Conservation (phyloP, 1,140 invertebrate species). For the Saccostrea glomerata region DNA sequence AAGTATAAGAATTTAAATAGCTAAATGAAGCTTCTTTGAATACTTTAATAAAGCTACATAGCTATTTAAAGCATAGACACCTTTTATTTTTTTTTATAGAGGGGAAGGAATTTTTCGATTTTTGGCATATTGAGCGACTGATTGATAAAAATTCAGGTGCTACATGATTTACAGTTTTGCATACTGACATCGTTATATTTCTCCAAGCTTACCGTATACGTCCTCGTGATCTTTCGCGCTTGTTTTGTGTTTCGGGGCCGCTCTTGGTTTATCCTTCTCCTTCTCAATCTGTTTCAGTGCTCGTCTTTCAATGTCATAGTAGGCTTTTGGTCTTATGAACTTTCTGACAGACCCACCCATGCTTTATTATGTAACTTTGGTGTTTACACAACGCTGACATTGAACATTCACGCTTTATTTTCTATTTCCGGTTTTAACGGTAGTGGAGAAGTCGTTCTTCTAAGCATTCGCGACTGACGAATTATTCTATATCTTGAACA, state of each 20-base stretch:
- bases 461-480: neutral
- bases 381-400: slow-evolving; percentile 29
- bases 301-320: slow-evolving; percentile 41
- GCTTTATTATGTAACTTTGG: neutral
- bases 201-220: neutral
- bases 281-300: slow-evolving; percentile 43
- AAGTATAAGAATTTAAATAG: no score
- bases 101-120: no score
- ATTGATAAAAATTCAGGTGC: no score
- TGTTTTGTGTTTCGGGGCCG: slow-evolving; percentile 35
- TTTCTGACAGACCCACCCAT: slow-evolving; percentile 16
- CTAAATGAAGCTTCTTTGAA: no score
- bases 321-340: neutral
- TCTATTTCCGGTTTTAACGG: neutral
- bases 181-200: neutral
- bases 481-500: no score
- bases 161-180: neutral
- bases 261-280: slow-evolving; percentile 45
- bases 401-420: neutral
- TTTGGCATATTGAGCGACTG: no score
- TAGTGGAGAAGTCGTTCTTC: neutral
- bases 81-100: no score
- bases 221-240: slow-evolving; percentile 5
- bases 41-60: no score
- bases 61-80: no score